Evolutionary conservation across 2,113 vertebrate species (phyloP).

Genomic region (Arothron firmamentum): DNA sequence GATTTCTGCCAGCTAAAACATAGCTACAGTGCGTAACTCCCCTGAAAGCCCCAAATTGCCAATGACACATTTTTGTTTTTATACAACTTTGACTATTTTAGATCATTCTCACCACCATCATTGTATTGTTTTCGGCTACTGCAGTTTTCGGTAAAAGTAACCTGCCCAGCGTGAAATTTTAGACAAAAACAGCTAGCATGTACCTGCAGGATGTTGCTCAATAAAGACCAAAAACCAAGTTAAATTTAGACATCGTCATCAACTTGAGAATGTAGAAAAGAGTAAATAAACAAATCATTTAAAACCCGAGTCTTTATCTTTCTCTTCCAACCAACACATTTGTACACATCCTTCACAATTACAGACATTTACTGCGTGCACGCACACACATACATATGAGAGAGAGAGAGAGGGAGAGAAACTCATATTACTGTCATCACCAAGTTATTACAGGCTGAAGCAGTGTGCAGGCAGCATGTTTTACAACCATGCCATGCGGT

Average conservation of each 20-base stretch:
- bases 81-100: not conserved
- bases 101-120: not conserved
- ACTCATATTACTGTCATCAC: conserved; percentile 64
- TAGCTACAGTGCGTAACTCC: not conserved
- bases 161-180: not conserved
- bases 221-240: too few species aligned
- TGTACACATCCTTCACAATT: conserved; percentile 28
- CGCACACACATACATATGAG: conserved; percentile 11
- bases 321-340: conserved; percentile 11
- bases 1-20: not conserved
- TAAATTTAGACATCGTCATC: not conserved
- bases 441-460: conserved; percentile 52
- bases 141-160: not conserved
- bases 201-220: not conserved
- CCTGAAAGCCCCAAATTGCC: not conserved
- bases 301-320: not conserved
- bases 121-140: not conserved
- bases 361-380: conserved; percentile 18
- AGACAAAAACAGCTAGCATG: not conserved
- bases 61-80: conserved; percentile 5
- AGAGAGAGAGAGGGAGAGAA: not conserved
- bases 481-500: conserved; percentile 62
- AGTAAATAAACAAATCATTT: conserved; percentile 3
- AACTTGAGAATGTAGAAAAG: not conserved
- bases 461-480: conserved; percentile 47